These are phyloP conservation scores for Teinopalpus imperialis DNA, from an alignment of 2,888 invertebrate genomes.

Conservation along the genomic window DNA sequence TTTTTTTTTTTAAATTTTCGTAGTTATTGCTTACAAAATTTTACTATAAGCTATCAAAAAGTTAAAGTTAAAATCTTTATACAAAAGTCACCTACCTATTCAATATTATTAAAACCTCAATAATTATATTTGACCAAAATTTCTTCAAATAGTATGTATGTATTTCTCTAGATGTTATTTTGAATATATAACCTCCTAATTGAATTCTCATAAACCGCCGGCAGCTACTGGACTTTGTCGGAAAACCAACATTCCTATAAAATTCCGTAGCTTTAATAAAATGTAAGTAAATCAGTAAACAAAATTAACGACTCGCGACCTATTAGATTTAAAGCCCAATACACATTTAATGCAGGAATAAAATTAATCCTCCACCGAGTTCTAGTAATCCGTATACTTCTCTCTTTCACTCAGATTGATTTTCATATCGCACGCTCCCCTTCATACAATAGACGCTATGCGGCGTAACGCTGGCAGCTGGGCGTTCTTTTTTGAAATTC, in stretches of 20 bases:
- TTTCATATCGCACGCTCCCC: constrained; percentile 35
- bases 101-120: too few relatives aligned
- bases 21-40: too few relatives aligned
- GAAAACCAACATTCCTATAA: constrained; percentile 27
- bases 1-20: too few relatives aligned
- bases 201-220: constrained; percentile 6
- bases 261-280: constrained; percentile 35
- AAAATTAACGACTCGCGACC: constrained; percentile 57
- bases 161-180: constrained; percentile 3
- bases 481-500: constrained; percentile 61
- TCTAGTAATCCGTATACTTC: constrained; percentile 58
- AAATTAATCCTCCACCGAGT: constrained; percentile 65
- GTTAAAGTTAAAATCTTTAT: too few relatives aligned
- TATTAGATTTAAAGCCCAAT: constrained; percentile 60
- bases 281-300: constrained; percentile 52
- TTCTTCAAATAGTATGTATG: too few relatives aligned
- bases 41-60: too few relatives aligned
- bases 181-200: constrained; percentile 24
- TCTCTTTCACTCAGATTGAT: constrained; percentile 47
- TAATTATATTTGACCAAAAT: too few relatives aligned
- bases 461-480: constrained; percentile 74
- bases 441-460: constrained; percentile 48
- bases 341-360: constrained; percentile 65
- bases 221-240: constrained; percentile 17
- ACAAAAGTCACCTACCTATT: too few relatives aligned